These are phyloP conservation scores for Odontamblyopus lacepedii DNA, from an alignment of 2,797 vertebrate genomes.

Conservation along the genomic window DNA sequence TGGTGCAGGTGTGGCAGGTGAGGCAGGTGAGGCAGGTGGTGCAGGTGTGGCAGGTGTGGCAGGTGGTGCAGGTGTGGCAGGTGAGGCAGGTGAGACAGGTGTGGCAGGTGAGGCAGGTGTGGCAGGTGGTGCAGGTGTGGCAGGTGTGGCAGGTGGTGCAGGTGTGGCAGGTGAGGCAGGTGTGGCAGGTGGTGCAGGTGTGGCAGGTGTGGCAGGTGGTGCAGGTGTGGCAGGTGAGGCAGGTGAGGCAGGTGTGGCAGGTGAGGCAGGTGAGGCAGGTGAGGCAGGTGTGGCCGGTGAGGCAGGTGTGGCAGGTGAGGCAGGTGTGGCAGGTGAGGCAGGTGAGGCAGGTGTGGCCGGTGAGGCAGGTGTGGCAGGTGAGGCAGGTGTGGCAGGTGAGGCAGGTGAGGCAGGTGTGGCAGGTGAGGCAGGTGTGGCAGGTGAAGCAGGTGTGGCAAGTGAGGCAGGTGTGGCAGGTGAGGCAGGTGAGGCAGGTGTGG, in stretches of 20 bases:
- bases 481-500: too few relatives aligned
- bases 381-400: too few relatives aligned
- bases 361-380: neutral
- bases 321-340: neutral
- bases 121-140: neutral
- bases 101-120: too few relatives aligned
- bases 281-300: neutral
- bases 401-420: neutral
- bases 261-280: too few relatives aligned
- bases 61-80: neutral
- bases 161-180: too few relatives aligned
- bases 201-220: too few relatives aligned
- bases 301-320: too few relatives aligned
- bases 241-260: neutral
- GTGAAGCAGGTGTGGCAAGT: neutral
- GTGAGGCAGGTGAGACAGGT: neutral
- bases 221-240: neutral
- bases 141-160: neutral
- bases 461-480: neutral
- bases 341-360: neutral
- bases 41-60: neutral
- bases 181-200: neutral
- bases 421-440: neutral
- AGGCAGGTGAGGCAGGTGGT: too few relatives aligned
- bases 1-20: too few relatives aligned